phyloP scores from a whole-genome alignment of 92 coral and sea anemone species.

The Umimayanthus kanabou region DNA sequence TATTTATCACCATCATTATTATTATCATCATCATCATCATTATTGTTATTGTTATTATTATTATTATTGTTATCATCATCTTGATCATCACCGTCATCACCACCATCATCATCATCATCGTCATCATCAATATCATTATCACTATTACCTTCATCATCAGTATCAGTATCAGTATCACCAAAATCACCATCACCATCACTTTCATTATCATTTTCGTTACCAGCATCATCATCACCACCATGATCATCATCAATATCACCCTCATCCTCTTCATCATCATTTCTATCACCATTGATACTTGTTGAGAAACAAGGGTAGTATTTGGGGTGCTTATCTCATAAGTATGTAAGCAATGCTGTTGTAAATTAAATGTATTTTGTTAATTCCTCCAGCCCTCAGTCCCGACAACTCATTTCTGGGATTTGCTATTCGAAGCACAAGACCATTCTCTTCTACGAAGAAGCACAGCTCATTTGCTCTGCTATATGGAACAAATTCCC shows the following conservation, averaged over 20 bases:
- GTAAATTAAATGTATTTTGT: background rate
- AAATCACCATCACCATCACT: background rate
- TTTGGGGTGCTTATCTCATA: background rate
- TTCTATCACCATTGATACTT: background rate
- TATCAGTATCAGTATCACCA: background rate
- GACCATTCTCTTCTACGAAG: background rate
- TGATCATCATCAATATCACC: background rate
- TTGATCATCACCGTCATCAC: background rate
- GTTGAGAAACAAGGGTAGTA: background rate
- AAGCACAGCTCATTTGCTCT: slow-evolving; percentile 8
- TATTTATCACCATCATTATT: background rate
- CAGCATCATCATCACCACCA: too few species aligned
- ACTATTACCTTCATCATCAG: background rate
- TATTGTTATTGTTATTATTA: background rate
- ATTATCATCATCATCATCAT: background rate
- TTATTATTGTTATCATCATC: background rate
- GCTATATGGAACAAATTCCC: slow-evolving; percentile 29
- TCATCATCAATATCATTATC: background rate
- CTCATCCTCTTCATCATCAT: background rate
- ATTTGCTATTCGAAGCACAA: slow-evolving; percentile 56
- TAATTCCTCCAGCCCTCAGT: slow-evolving; percentile 52
- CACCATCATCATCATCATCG: background rate
- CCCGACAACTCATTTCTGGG: slow-evolving; percentile 85
- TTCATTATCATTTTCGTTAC: too few species aligned
- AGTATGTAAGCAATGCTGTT: background rate